phyloP scores from a whole-genome alignment of 37 sponge, comb jelly and placozoan species.

The Spongia lamella region DNA sequence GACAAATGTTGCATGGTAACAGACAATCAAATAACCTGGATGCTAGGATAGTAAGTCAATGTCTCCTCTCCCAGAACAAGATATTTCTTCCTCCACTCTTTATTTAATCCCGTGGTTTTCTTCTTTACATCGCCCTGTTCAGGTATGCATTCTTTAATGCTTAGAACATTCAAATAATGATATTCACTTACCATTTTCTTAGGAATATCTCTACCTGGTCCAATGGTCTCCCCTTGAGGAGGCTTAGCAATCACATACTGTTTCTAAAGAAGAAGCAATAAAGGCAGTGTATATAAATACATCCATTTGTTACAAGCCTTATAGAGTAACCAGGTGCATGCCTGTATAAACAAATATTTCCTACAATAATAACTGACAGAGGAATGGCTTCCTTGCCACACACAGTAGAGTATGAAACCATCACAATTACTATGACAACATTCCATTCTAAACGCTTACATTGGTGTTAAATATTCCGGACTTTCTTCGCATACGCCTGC shows the following conservation, averaged over 20 bases:
- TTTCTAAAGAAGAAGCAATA: constrained; percentile 24
- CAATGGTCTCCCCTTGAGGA: constrained; percentile 28
- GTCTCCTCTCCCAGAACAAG: constrained; percentile 58
- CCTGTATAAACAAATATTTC: too few relatives aligned
- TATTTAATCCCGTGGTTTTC: constrained; percentile 43
- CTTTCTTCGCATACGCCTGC: too few relatives aligned
- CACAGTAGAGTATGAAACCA: too few relatives aligned
- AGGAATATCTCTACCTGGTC: constrained; percentile 81
- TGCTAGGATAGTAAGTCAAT: constrained; percentile 83
- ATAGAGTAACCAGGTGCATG: too few relatives aligned
- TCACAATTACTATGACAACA: too few relatives aligned
- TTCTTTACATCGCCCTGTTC: constrained; percentile 48
- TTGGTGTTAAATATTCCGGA: too few relatives aligned
- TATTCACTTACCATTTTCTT: constrained; percentile 65
- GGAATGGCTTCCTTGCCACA: too few relatives aligned
- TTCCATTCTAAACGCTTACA: too few relatives aligned
- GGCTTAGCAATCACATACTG: constrained; percentile 19
- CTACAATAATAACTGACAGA: too few relatives aligned
- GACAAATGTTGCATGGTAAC: not conserved
- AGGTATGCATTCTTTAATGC: not conserved
- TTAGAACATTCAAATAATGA: not conserved
- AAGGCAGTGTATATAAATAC: too few relatives aligned
- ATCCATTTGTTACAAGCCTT: too few relatives aligned
- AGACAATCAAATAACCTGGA: constrained; percentile 43
- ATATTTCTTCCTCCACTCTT: constrained; percentile 92